These are phyloP conservation scores for Mesoligia furuncula DNA, from an alignment of 2,888 invertebrate genomes.

Conservation along the genomic window DNA sequence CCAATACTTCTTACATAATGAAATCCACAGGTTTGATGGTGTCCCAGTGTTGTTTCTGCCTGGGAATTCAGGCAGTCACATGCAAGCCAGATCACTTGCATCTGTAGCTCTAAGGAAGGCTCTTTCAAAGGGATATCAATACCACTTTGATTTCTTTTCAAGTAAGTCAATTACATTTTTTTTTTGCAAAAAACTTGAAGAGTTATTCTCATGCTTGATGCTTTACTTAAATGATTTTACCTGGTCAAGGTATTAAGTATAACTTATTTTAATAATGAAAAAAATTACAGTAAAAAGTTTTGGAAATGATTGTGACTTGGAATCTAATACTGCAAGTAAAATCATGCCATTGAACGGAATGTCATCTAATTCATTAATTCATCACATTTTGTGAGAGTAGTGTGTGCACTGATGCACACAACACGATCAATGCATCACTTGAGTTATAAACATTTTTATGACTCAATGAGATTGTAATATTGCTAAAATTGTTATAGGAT, in stretches of 20 bases:
- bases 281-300: background rate
- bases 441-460: background rate
- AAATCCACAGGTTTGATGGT: slow-evolving; percentile 92
- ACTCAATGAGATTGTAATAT: background rate
- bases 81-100: slow-evolving; percentile 97
- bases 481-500: background rate
- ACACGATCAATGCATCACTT: background rate
- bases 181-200: background rate
- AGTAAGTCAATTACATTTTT: slow-evolving; percentile 74
- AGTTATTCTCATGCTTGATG: background rate
- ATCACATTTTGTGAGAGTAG: background rate
- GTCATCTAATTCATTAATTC: background rate
- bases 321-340: background rate
- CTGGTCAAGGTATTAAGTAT: background rate
- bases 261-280: background rate
- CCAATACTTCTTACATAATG: background rate
- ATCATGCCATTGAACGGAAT: slow-evolving; percentile 5
- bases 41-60: slow-evolving; percentile 98
- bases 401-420: background rate
- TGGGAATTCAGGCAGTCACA: slow-evolving; percentile 98
- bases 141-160: slow-evolving; percentile 98
- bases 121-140: slow-evolving; percentile 91
- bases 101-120: slow-evolving; percentile 97
- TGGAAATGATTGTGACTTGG: background rate
- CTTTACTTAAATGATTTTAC: background rate